These are phyloP conservation scores for Nesoenas mayeri DNA, from an alignment of 2,113 vertebrate species.

Conservation along the genomic window DNA sequence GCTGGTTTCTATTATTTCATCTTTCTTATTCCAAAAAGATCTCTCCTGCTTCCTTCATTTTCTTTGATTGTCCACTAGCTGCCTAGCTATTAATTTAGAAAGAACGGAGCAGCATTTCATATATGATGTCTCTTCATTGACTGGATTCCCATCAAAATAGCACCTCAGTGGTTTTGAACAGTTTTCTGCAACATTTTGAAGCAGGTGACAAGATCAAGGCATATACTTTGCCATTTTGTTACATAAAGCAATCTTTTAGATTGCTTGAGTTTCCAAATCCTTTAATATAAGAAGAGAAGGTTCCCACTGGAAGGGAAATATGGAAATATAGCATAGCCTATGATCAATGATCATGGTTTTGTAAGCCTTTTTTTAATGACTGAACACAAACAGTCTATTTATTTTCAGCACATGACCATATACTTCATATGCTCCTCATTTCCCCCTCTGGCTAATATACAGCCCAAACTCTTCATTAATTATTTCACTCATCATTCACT, in stretches of 20 bases:
- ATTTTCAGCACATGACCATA: neutral
- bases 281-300: neutral
- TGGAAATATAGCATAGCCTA: neutral
- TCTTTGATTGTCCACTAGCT: neutral
- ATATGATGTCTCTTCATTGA: neutral
- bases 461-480: neutral
- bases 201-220: neutral
- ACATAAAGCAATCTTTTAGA: neutral
- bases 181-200: neutral
- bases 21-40: neutral
- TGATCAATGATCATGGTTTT: neutral
- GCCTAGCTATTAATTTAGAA: neutral
- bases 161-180: neutral
- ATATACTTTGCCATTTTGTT: neutral
- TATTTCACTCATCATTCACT: neutral
- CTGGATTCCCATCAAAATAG: neutral
- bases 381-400: accelerated
- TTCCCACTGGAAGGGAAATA: neutral
- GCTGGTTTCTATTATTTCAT: neutral
- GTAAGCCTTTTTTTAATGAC: neutral
- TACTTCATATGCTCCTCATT: neutral
- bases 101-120: neutral
- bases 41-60: neutral
- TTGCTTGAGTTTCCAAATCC: neutral
- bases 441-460: neutral